These are phyloP conservation scores for Calephelis nemesis DNA, from an alignment of 1,140 invertebrate species.

Conservation along the genomic window DNA sequence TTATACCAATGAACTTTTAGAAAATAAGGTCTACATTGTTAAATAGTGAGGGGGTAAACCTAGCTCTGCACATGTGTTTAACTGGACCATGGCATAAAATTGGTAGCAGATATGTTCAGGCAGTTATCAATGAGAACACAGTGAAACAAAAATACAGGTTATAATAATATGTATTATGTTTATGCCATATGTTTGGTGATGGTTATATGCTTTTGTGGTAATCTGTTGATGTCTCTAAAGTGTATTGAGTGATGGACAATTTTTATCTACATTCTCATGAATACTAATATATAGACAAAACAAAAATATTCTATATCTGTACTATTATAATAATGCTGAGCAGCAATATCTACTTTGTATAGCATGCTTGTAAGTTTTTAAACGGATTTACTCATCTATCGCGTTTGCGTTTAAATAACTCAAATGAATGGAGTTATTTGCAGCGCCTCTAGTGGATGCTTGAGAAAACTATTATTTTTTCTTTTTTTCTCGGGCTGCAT, in stretches of 20 bases:
- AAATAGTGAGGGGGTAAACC: slow-evolving; percentile 56
- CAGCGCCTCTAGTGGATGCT: too few relatives aligned
- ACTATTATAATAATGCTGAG: too few relatives aligned
- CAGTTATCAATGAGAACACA: slow-evolving; percentile 64
- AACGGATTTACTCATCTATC: too few relatives aligned
- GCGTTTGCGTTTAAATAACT: too few relatives aligned
- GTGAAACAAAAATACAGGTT: slow-evolving; percentile 62
- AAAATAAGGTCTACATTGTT: slow-evolving; percentile 20
- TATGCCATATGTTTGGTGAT: slow-evolving; percentile 37
- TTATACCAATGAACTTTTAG: background rate
- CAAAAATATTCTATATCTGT: too few relatives aligned
- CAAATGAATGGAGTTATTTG: too few relatives aligned
- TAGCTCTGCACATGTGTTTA: slow-evolving; percentile 56
- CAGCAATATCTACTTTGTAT: too few relatives aligned
- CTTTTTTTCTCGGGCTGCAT: too few relatives aligned
- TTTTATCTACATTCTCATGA: too few relatives aligned
- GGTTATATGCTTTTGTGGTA: slow-evolving; percentile 22
- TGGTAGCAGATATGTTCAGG: slow-evolving; percentile 51
- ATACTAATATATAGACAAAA: too few relatives aligned
- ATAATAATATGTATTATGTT: slow-evolving; percentile 23
- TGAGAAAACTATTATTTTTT: too few relatives aligned
- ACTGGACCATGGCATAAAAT: slow-evolving; percentile 54
- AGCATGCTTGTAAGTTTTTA: too few relatives aligned
- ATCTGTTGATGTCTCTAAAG: slow-evolving; percentile 18
- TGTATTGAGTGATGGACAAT: background rate